Base-by-base conservation (phyloP, 2,888 invertebrate species). In the Pycnomerus fuliginosus region DNA sequence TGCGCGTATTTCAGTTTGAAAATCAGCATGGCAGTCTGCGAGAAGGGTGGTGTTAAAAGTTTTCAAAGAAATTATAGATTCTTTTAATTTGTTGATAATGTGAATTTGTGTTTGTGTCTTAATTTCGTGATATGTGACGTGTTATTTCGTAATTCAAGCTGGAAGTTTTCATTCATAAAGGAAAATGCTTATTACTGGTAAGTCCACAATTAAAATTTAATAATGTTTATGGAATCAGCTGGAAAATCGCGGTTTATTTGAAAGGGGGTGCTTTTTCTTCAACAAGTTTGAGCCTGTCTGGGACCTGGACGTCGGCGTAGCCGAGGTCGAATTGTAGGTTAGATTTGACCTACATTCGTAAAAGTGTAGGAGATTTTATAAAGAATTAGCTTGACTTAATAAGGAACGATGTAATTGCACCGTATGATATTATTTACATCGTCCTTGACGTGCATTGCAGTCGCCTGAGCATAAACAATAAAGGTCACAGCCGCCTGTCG, bases 41-140 rank as follows among this genome's bases (percentile, higher is more conserved):
- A 60, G 60, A 58, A 59, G 69, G 69, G 69, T 69, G 67, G 65
- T 68, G 66, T 65, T 53, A 53, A n/a, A n/a, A 53, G 56, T 60
- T 62, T 57, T 56, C 53, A 44, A 58, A 58, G 35, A 56, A 58
- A 53, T 50, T 50, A 38, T 38, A 42, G 52, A 48, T 51, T 53
- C 48, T 48, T 48, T 48, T 48, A 46, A 47, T 43, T 41, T 33
- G 35, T 12, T 16, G 30, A 40, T 32, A 29, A 50, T 38, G 48
- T 44, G 48, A 50, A 42, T 44, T 36, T 16, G 45, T 48, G 36
- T 42, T 43, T 23, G 37, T 44, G 48, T 48, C 39, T 32, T 27
- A 37, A 7, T 16, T 23, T 33, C 34, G 44, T 44, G 44, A 25
- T 44, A 39, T 29, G 39, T 39, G 31, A 34, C 38, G 34, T 34